phyloP scores from a whole-genome alignment of 2,888 invertebrate genomes.

The Mythimna vitellina region DNA sequence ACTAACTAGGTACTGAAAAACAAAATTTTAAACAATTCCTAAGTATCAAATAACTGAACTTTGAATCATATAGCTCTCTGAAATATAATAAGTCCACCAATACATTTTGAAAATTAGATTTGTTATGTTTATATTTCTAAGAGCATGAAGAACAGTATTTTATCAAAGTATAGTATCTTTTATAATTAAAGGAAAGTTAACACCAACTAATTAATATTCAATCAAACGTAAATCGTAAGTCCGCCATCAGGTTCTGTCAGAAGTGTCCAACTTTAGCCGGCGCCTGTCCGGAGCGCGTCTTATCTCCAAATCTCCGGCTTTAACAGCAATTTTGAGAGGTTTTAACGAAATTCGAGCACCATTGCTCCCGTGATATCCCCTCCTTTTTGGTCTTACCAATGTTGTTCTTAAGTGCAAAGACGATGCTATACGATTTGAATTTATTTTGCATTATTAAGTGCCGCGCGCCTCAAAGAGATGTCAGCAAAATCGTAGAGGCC shows the following conservation, averaged over 20 bases:
- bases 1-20: no score
- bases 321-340: constrained; percentile 55
- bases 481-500: no score
- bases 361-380: constrained; percentile 14
- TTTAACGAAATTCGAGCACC: constrained; percentile 46
- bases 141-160: neutral
- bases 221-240: constrained; percentile 39
- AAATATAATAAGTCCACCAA: neutral
- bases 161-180: constrained; percentile 9
- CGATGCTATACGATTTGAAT: no score
- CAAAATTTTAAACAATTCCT: no score
- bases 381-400: constrained; percentile 30
- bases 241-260: constrained; percentile 34
- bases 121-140: neutral
- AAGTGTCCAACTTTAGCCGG: constrained; percentile 56
- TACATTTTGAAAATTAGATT: neutral
- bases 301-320: constrained; percentile 58
- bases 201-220: constrained; percentile 50
- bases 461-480: no score
- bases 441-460: no score
- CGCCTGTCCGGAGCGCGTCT: constrained; percentile 35
- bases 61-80: neutral
- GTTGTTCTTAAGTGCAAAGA: constrained; percentile 6
- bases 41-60: neutral
- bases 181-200: constrained; percentile 11